Percentiles rank a stretch among this genome's conserved stretches.
Evolutionary conservation across 2,797 vertebrate species (phyloP).

Genomic region (Cuculus canorus): DNA sequence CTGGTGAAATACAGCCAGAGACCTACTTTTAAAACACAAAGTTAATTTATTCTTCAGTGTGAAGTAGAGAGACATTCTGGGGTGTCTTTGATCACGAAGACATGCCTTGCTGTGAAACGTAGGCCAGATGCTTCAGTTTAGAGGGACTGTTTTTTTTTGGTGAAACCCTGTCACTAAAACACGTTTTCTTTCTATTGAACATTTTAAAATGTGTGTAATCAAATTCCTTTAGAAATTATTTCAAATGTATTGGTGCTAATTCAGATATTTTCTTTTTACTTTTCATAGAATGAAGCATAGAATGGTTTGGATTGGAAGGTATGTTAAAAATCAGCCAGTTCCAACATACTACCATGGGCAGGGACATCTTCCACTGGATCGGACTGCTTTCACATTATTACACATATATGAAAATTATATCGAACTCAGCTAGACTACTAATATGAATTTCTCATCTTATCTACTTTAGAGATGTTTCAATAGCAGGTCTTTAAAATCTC

Average conservation of each 20-base stretch:
- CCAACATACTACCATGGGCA: too few relatives aligned
- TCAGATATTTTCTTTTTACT: not conserved
- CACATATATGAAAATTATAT: not conserved
- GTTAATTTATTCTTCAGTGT: not conserved
- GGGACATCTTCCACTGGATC: too few relatives aligned
- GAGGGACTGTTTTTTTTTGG: not conserved
- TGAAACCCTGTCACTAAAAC: not conserved
- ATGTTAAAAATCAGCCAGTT: too few relatives aligned
- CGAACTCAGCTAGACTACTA: not conserved
- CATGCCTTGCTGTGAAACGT: not conserved
- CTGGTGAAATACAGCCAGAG: not conserved
- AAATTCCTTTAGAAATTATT: not conserved
- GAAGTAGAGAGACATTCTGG: not conserved
- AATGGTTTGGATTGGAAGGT: too few relatives aligned
- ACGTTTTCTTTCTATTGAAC: not conserved
- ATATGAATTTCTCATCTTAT: not conserved
- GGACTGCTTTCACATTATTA: not conserved
- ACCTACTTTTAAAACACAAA: constrained; percentile 17
- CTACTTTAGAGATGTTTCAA: not conserved
- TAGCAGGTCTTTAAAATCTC: not conserved
- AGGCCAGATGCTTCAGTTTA: not conserved
- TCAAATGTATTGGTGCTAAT: not conserved
- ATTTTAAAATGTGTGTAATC: not conserved
- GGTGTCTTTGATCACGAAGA: constrained; percentile 10
- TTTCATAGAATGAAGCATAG: too few relatives aligned